phyloP scores from a whole-genome alignment of 2,113 vertebrate species.

The Jaculus jaculus region DNA sequence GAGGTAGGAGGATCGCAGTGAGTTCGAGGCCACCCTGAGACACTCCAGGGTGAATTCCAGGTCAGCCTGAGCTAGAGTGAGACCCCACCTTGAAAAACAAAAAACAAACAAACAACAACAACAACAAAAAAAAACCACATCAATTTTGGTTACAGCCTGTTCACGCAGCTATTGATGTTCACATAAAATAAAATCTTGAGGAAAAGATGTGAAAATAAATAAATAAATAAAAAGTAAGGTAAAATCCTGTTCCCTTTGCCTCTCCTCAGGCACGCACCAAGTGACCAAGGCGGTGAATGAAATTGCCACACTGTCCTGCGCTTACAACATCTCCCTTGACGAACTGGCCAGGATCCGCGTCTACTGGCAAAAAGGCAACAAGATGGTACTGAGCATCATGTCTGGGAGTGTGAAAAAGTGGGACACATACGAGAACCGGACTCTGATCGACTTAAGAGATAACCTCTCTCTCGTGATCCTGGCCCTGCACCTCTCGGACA shows the following conservation, averaged over 20 bases:
- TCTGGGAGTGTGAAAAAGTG: background rate
- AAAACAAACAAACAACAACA: no score
- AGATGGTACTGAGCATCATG: conserved; percentile 67
- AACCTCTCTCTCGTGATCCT: conserved; percentile 79
- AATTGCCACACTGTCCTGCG: conserved; percentile 74
- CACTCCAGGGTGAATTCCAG: no score
- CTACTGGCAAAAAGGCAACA: conserved; percentile 82
- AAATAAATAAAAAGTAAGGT: no score
- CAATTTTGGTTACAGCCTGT: background rate
- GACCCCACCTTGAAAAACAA: no score
- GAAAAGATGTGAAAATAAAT: no score
- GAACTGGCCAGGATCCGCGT: conserved; percentile 49
- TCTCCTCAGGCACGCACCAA: conserved; percentile 61
- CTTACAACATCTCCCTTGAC: conserved; percentile 18
- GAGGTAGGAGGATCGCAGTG: no score
- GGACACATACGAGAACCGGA: conserved; percentile 65
- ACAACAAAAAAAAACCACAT: no score
- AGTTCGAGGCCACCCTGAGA: no score
- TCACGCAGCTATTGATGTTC: background rate
- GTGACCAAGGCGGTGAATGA: conserved; percentile 73
- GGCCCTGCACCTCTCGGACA: conserved; percentile 70
- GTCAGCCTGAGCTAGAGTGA: no score
- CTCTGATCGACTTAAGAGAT: conserved; percentile 43
- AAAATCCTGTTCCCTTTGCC: conserved; percentile 24
- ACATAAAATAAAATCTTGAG: background rate